phyloP scores from a whole-genome alignment of 2,113 vertebrate genomes.

The Rattus rattus region DNA sequence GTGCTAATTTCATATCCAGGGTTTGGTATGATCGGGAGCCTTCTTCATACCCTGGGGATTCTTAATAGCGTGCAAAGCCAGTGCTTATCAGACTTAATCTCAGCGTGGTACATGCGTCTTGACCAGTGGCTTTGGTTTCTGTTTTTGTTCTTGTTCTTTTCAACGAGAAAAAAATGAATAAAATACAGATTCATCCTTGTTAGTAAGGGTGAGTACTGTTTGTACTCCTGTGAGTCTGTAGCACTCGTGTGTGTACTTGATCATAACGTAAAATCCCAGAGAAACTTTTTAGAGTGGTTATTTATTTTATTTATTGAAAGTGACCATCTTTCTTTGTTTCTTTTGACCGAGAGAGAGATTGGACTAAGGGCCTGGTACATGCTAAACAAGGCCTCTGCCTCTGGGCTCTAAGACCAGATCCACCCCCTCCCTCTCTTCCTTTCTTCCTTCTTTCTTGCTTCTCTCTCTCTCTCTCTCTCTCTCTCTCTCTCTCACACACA shows the following conservation, averaged over 20 bases:
- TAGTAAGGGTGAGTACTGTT: conserved; percentile 43
- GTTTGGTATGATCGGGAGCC: not conserved
- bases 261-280: conserved; percentile 15
- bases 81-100: conserved; percentile 30
- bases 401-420: not conserved
- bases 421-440: too few species aligned
- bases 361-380: not conserved
- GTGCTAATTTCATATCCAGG: not conserved
- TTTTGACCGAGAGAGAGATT: not conserved
- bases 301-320: conserved; percentile 37
- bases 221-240: not conserved
- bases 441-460: too few species aligned
- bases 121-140: not conserved
- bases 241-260: not conserved
- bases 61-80: not conserved
- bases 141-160: conserved; percentile 22
- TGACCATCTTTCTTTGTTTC: not conserved
- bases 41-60: conserved; percentile 1
- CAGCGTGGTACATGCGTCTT: not conserved
- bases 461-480: too few species aligned
- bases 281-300: not conserved
- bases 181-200: conserved; percentile 12
- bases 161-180: conserved; percentile 3
- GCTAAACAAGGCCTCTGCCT: not conserved
- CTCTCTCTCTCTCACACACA: too few species aligned